These are phyloP conservation scores for Cryptoleucopteryx plumbea DNA, from an alignment of 2,113 vertebrate genomes.

Conservation along the genomic window DNA sequence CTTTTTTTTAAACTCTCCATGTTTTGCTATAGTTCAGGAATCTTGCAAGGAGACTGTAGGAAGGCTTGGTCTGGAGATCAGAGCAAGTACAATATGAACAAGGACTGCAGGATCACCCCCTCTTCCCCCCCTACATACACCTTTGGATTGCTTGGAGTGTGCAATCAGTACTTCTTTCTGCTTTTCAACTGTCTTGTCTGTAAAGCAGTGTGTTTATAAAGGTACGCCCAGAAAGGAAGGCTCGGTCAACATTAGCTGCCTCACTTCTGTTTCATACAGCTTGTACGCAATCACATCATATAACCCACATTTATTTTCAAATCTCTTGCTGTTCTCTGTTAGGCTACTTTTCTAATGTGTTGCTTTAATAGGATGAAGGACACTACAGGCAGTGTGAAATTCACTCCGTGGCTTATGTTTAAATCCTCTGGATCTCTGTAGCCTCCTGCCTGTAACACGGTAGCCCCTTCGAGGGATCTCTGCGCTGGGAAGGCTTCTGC, in stretches of 20 bases:
- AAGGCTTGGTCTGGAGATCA: background rate
- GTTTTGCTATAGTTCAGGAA: background rate
- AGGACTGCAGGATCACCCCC: background rate
- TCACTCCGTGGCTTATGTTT: background rate
- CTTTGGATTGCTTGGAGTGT: background rate
- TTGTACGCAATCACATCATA: background rate
- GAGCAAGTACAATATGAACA: background rate
- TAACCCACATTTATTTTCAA: background rate
- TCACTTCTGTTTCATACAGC: background rate
- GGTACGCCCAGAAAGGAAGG: background rate
- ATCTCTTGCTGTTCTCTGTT: background rate
- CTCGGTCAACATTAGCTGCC: background rate
- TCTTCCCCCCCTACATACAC: rapidly evolving
- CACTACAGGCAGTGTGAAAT: background rate
- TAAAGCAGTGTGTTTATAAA: background rate
- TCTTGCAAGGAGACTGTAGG: background rate
- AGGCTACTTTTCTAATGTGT: background rate
- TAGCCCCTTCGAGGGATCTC: background rate
- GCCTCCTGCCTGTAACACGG: background rate
- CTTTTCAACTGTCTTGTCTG: background rate
- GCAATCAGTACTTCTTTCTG: background rate
- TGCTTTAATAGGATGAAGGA: background rate
- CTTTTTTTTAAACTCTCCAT: background rate
- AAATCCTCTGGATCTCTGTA: background rate
- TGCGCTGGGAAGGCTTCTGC: background rate